Evolutionary conservation across 2,113 vertebrate genomes (phyloP).

Genomic region (Sorex fumeus): DNA sequence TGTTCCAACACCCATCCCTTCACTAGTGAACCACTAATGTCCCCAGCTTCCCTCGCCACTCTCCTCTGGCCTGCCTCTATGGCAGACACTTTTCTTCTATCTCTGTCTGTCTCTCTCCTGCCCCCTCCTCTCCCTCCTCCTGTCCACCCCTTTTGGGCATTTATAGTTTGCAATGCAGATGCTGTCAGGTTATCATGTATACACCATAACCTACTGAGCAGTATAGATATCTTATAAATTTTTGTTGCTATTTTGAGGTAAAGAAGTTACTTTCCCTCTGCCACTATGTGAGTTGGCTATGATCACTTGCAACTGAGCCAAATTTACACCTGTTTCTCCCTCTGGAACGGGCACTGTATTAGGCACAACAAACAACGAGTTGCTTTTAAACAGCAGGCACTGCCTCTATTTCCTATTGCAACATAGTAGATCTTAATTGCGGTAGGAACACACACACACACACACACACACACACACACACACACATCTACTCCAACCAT

Average conservation of each 20-base stretch:
- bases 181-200: too few relatives aligned
- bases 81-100: too few relatives aligned
- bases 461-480: background rate
- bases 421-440: slow-evolving; percentile 45
- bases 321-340: background rate
- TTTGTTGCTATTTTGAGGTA: background rate
- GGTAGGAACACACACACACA: background rate
- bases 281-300: background rate
- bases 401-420: slow-evolving; percentile 52
- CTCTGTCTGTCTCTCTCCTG: too few relatives aligned
- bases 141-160: too few relatives aligned
- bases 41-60: too few relatives aligned
- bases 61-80: too few relatives aligned
- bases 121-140: too few relatives aligned
- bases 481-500: background rate
- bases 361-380: background rate
- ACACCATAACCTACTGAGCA: too few relatives aligned
- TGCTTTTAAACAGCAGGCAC: background rate
- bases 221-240: background rate
- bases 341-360: slow-evolving; percentile 33
- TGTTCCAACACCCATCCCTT: too few relatives aligned
- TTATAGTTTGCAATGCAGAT: too few relatives aligned
- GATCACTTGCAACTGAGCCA: background rate
- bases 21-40: too few relatives aligned
- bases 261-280: background rate